Percentiles rank a stretch among this genome's conserved stretches.
phyloP scores from a whole-genome alignment of 2,888 invertebrate species.

The Eupithecia subumbrata region DNA sequence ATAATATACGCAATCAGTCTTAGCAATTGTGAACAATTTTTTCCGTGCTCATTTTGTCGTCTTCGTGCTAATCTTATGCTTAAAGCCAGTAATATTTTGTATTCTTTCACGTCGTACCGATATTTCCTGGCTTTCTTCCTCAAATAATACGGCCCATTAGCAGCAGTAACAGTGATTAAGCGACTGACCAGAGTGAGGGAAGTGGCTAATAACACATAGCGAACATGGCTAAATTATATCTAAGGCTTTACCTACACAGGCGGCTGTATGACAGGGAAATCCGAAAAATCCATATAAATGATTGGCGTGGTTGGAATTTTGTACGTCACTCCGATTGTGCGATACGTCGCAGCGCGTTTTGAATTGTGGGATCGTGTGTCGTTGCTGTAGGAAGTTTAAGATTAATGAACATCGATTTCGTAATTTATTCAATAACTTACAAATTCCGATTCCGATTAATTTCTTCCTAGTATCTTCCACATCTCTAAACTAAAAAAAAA shows the following conservation, averaged over 20 bases:
- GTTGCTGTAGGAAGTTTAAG: neutral
- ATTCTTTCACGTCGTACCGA: conserved; percentile 63
- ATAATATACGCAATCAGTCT: neutral
- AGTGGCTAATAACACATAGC: conserved; percentile 65
- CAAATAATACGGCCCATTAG: conserved; percentile 80
- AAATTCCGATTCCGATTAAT: neutral
- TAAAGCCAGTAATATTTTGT: conserved; percentile 62
- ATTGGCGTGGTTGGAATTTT: neutral
- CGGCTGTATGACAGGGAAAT: neutral
- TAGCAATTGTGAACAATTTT: neutral
- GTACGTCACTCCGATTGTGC: neutral
- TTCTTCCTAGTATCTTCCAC: neutral
- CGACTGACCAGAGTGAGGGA: conserved; percentile 67
- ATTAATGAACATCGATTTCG: neutral
- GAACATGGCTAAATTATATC: conserved; percentile 54
- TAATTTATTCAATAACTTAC: neutral
- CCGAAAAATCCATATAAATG: neutral
- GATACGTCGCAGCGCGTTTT: neutral
- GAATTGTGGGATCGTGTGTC: neutral
- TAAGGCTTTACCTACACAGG: neutral
- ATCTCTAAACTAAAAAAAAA: neutral
- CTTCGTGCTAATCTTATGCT: neutral
- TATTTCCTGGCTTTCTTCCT: conserved; percentile 74
- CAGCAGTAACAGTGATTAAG: conserved; percentile 81
- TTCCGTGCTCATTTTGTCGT: neutral